Evolutionary conservation across 92 coral and sea anemone species (phyloP), one percentile per base, ranked within the genome.

Genomic region (Parazoanthus darwini): DNA sequence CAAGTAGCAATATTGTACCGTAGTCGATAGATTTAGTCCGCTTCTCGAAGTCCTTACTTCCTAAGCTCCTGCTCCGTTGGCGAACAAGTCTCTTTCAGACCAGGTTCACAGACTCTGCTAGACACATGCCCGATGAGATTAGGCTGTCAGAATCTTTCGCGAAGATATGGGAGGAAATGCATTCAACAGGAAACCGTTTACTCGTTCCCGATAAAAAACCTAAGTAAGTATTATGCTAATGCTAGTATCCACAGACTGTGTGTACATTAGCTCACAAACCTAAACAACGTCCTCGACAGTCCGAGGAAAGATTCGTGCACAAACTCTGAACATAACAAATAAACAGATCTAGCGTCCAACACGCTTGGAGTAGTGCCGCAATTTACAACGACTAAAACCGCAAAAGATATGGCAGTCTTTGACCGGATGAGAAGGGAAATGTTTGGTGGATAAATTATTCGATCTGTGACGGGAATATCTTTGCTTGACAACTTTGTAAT

Each of bases 401-500:
- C 87, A 6, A 89, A 89, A 80, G 92, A 86, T 87, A 90, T 79
- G 63, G 90, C 89, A 8, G 29, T 85, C 25, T 70, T 91, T 22
- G 89, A 88, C 46, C 20, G 36, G 68, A 42, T 70, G 38, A 54
- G 42, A 33, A 29, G 63, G 72, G 15, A 73, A 70, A 15, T 26
- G 68, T 70, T 50, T 48, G 59, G 79, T 43, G 13, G 58, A 84
- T 84, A 84, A 43, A 84, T 50, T 84, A 36, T 84, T 68, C 66
- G 68, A 18, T 76, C 35, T 75, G 35, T 23, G 50, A 38, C 50
- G 51, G 35, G 26, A 84, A 84, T 10, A 44, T 22, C 43, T 20
- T 78, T 43, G 67, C 87, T 44, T 84, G 87, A 84, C 87, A 70
- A 84, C 87, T 84, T 84, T 84, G 87, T 48, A 84, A 84, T 84